These are phyloP conservation scores for Eumeta japonica DNA, from an alignment of 1,140 invertebrate genomes.

Conservation along the genomic window DNA sequence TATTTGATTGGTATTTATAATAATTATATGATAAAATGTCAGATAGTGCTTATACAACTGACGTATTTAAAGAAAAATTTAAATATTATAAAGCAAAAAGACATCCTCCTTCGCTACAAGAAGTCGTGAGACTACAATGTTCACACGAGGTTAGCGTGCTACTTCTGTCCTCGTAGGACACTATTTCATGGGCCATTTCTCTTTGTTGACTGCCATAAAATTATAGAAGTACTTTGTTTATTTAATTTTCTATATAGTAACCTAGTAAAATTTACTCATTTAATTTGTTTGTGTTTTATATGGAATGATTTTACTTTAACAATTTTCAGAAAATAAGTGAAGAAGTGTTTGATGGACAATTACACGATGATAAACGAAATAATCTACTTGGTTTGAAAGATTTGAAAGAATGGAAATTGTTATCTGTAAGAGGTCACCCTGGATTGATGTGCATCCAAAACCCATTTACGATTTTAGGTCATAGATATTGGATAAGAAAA, in stretches of 20 bases:
- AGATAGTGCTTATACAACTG: too few relatives aligned
- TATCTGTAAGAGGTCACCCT: slow-evolving; percentile 57
- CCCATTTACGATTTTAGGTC: slow-evolving; percentile 75
- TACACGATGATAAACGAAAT: slow-evolving; percentile 17
- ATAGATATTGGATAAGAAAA: slow-evolving; percentile 79
- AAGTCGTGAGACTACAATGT: slow-evolving; percentile 23
- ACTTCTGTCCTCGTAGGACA: too few relatives aligned
- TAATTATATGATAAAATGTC: not conserved
- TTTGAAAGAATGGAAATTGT: slow-evolving; percentile 59
- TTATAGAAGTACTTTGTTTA: too few relatives aligned
- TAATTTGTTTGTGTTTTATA: too few relatives aligned
- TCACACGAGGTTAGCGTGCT: too few relatives aligned
- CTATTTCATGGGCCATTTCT: too few relatives aligned
- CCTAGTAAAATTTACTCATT: too few relatives aligned
- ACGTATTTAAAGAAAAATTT: slow-evolving; percentile 46
- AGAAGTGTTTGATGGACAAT: too few relatives aligned
- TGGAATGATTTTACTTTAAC: too few relatives aligned
- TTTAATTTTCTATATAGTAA: too few relatives aligned
- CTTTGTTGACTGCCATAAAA: too few relatives aligned
- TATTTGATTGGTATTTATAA: slow-evolving; percentile 3
- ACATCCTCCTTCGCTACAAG: slow-evolving; percentile 26
- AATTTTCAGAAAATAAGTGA: too few relatives aligned
- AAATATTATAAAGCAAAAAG: slow-evolving; percentile 50
- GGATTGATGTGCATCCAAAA: slow-evolving; percentile 80
- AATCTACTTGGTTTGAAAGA: slow-evolving; percentile 54